These are phyloP conservation scores for Polymixis lichenea DNA, from an alignment of 2,888 invertebrate genomes.

Conservation along the genomic window DNA sequence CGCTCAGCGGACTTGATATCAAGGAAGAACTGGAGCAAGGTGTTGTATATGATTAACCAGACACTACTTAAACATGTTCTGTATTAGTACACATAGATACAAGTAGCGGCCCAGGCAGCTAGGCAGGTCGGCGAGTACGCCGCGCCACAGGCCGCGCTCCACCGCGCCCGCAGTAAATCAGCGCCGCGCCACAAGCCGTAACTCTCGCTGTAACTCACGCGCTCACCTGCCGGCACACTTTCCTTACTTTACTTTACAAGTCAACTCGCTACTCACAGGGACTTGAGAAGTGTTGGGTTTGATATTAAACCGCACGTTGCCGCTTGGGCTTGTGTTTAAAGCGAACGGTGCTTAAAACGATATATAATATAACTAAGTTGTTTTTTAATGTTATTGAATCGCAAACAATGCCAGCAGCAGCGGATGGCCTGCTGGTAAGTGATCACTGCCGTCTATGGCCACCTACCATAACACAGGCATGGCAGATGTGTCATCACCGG, in stretches of 20 bases:
- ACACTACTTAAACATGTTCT: background rate
- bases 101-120: background rate
- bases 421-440: no score
- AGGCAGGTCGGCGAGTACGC: background rate
- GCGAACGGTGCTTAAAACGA: background rate
- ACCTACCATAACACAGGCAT: background rate
- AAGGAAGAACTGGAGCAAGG: no score
- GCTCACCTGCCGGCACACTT: slow-evolving; percentile 38
- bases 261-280: slow-evolving; percentile 36
- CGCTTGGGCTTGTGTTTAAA: background rate
- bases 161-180: slow-evolving; percentile 29
- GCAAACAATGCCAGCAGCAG: no score
- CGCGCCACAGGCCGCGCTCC: slow-evolving; percentile 32
- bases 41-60: slow-evolving; percentile 2
- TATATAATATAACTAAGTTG: background rate
- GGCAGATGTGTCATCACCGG: no score
- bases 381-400: no score
- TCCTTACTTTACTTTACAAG: slow-evolving; percentile 31
- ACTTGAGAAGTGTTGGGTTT: slow-evolving; percentile 8
- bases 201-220: slow-evolving; percentile 35
- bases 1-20: no score
- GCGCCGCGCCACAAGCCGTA: slow-evolving; percentile 51
- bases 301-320: slow-evolving; percentile 14
- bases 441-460: no score
- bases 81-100: background rate